A percentile compares a stretch with the other conserved stretches of the same genome.
Conservation (phyloP, 1,140 invertebrate species). For the Trachelipus rathkii region DNA sequence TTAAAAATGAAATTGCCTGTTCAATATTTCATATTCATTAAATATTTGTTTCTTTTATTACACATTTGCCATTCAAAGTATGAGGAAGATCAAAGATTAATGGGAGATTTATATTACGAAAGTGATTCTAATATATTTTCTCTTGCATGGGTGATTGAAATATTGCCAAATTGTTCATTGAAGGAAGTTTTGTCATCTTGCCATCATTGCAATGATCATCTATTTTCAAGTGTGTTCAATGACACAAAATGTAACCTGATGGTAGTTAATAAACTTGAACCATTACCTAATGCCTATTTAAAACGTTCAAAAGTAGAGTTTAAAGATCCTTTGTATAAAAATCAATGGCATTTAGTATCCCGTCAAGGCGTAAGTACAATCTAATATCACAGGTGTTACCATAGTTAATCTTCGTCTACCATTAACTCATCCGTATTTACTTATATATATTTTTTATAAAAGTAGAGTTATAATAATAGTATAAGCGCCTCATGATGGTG, state of each 20-base stretch:
- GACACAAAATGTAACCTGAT: neutral
- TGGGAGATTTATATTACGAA: neutral
- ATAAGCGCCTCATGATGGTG: neutral
- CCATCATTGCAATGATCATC: neutral
- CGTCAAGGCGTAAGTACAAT: slow-evolving; percentile 7
- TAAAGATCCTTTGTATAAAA: slow-evolving; percentile 36
- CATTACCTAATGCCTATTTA: slow-evolving; percentile 31
- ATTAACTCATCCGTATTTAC: too few relatives aligned
- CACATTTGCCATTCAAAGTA: too few relatives aligned
- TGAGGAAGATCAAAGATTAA: neutral
- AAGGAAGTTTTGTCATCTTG: neutral
- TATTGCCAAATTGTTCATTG: neutral
- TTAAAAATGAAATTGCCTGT: neutral
- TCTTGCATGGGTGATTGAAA: neutral
- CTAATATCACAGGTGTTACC: neutral
- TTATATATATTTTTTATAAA: too few relatives aligned
- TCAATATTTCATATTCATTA: neutral
- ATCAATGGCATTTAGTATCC: slow-evolving; percentile 44
- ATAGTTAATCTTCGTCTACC: too few relatives aligned
- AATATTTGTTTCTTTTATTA: too few relatives aligned
- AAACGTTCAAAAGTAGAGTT: slow-evolving; percentile 34
- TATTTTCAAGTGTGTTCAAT: neutral
- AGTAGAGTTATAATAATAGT: too few relatives aligned
- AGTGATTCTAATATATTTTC: neutral
- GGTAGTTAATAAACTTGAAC: neutral